Evolutionary conservation across 2,888 invertebrate species (phyloP), one percentile per base, ranked within the genome.

Genomic region (Lamellibrachia columna): DNA sequence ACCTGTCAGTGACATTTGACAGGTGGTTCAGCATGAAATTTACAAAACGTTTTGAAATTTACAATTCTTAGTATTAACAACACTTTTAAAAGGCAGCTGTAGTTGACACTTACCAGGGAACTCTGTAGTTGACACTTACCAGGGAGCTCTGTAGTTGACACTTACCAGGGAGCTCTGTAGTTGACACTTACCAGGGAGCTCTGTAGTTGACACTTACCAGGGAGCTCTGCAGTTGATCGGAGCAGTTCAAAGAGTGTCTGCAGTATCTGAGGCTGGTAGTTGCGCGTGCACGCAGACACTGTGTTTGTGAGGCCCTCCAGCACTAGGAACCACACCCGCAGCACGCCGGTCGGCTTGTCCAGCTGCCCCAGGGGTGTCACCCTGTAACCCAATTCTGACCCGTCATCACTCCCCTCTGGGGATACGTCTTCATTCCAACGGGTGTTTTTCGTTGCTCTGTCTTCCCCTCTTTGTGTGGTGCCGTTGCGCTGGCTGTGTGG

Each of bases 311-410:
- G 95, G 0, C 98, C 99, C 96, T 99, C 99, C 93, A 99, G 97
- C 11, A 99, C 97, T 91, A 99, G 97, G 95, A 98, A 98, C 98
- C 98, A 97, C 1, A 99, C 98, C 96, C 98, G 98, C 0, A 99
- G 97, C 93, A 99, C 92, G 98, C 98, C 95, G 94, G 96, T 95
- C 52, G 94, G 94, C 92, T 96, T 96, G 93, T 96, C 96, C 93
- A 96, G 94, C 40, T 95, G 93, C 28, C 95, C 95, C 92, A 96
- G 93, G 28, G 90, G 52, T 22, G 75, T 75, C 90, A 91, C 92
- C 7, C 92, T 52, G 75, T 28, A 52, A 53, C 90, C 58, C 90
- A 52, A 28, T 8, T 28, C 90, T 11, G 55, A 52, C 52, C 60
- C 92, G 11, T 55, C 58, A 75, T 91, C 90, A 53, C 52, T 90